Evolutionary conservation across 2,797 vertebrate species (phyloP).

Genomic region (Trachops cirrhosus): DNA sequence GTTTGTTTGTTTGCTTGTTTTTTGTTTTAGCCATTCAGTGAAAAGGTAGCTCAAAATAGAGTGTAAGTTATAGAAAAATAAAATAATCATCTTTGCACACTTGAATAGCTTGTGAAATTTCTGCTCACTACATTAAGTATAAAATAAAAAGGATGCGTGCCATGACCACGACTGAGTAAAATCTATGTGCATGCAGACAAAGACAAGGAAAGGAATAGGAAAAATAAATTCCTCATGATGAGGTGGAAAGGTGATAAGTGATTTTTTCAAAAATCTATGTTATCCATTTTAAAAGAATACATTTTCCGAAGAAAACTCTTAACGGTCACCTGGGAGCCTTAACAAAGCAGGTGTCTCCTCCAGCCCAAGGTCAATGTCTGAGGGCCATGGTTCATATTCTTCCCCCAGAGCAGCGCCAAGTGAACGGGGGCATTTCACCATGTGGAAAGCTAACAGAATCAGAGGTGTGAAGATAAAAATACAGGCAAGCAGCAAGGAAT

Average conservation of each 20-base stretch:
- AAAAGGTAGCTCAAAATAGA: neutral
- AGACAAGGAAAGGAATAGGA: neutral
- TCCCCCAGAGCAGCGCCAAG: neutral
- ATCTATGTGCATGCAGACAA: neutral
- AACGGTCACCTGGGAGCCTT: neutral
- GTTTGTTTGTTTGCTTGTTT: neutral
- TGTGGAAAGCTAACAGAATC: constrained; percentile 2
- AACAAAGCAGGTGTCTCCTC: neutral
- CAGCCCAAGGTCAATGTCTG: neutral
- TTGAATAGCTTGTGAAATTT: neutral
- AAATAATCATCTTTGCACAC: neutral
- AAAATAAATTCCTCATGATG: neutral
- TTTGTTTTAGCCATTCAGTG: neutral
- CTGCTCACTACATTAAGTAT: neutral
- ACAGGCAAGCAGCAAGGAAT: neutral
- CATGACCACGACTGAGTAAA: neutral
- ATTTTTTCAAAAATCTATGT: neutral
- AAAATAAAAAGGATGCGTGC: neutral
- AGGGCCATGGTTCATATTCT: neutral
- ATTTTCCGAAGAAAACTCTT: neutral
- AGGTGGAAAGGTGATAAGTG: neutral
- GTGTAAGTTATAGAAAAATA: neutral
- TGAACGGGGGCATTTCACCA: neutral
- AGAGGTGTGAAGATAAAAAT: constrained; percentile 66
- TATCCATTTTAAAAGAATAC: neutral